Conservation (phyloP, 2,888 invertebrate species). For the Troides oblongomaculatus region DNA sequence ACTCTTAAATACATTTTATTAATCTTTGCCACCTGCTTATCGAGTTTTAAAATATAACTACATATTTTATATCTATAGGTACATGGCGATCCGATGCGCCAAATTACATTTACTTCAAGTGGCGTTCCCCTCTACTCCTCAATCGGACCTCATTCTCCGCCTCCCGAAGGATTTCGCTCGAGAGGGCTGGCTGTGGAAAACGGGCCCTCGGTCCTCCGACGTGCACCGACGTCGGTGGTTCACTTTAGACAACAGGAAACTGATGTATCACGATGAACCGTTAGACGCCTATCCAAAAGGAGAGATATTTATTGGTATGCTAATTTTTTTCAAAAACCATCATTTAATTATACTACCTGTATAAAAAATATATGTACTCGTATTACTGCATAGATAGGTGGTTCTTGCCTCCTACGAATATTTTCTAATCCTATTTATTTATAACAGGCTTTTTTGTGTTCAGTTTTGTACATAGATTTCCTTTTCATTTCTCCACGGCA, state of each 20-base stretch:
- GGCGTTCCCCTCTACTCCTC: constrained; percentile 88
- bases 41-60: too few species aligned
- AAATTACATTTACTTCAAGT: constrained; percentile 91
- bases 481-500: too few species aligned
- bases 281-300: constrained; percentile 94
- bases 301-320: constrained; percentile 90
- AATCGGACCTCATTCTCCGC: constrained; percentile 84
- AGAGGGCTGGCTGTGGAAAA: constrained; percentile 94
- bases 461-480: too few species aligned
- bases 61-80: constrained; percentile 62
- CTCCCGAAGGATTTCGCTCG: constrained; percentile 90
- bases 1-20: too few species aligned
- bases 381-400: too few species aligned
- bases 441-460: too few species aligned
- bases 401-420: too few species aligned
- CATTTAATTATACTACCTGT: too few species aligned
- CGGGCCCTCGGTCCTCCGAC: constrained; percentile 89
- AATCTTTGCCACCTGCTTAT: too few species aligned
- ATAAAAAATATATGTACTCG: too few species aligned
- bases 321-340: not conserved
- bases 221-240: constrained; percentile 94
- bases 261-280: constrained; percentile 96
- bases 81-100: constrained; percentile 89
- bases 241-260: constrained; percentile 90
- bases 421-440: too few species aligned